phyloP scores from a whole-genome alignment of 2,797 vertebrate species.

The Hyperoplus immaculatus region DNA sequence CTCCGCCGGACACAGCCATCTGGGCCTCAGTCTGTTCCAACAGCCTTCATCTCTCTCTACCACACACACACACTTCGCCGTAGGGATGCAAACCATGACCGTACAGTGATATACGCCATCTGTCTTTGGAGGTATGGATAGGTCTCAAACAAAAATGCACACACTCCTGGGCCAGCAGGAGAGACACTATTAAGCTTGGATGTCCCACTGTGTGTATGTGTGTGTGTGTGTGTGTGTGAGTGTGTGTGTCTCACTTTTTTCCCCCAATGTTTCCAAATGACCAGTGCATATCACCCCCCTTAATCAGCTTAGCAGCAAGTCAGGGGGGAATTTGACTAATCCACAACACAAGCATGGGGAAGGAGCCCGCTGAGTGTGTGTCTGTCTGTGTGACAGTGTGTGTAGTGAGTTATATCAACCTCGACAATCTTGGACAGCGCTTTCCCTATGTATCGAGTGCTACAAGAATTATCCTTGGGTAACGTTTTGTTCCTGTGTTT shows the following conservation, averaged over 20 bases:
- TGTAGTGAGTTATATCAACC: constrained; percentile 54
- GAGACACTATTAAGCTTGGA: constrained; percentile 56
- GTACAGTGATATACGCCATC: constrained; percentile 68
- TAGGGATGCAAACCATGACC: constrained; percentile 58
- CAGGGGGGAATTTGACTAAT: constrained; percentile 80
- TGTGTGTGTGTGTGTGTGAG: constrained; percentile 37
- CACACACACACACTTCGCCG: constrained; percentile 16
- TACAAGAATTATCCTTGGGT: constrained; percentile 33
- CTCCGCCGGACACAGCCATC: constrained; percentile 82
- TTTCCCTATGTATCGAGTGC: constrained; percentile 36
- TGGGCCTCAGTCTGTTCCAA: constrained; percentile 83
- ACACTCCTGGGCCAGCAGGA: constrained; percentile 50
- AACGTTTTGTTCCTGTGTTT: constrained; percentile 19
- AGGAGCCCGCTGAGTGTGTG: constrained; percentile 60
- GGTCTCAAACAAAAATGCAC: constrained; percentile 60
- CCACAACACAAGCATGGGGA: constrained; percentile 76
- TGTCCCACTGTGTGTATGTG: constrained; percentile 29
- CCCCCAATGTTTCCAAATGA: constrained; percentile 79
- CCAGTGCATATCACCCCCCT: constrained; percentile 68
- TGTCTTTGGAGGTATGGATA: constrained; percentile 63
- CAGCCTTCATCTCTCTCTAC: constrained; percentile 58
- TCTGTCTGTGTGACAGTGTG: constrained; percentile 49
- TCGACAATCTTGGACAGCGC: constrained; percentile 26
- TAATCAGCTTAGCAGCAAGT: constrained; percentile 85
- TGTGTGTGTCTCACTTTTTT: constrained; percentile 45